These are phyloP conservation scores for Crambe crambe DNA, from an alignment of 37 sponge, comb jelly and placozoan genomes.

Conservation along the genomic window DNA sequence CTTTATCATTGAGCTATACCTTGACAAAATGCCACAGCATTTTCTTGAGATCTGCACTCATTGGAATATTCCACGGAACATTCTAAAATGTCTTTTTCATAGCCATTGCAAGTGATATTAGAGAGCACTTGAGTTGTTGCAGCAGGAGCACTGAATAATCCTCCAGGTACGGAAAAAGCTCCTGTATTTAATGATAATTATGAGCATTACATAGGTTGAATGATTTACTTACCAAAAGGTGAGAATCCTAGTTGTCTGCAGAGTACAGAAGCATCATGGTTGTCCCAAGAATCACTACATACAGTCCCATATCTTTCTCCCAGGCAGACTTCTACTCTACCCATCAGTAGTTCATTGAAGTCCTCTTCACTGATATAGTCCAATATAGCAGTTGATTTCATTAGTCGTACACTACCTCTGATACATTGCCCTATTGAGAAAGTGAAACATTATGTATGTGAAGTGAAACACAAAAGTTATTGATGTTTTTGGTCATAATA, in stretches of 20 bases:
- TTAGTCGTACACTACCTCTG: conserved; percentile 19
- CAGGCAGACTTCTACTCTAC: conserved; percentile 16
- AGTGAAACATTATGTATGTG: not conserved
- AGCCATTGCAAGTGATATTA: not conserved
- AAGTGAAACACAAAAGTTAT: not conserved
- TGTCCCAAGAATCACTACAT: conserved; percentile 30
- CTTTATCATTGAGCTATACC: not conserved
- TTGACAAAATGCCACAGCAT: not conserved
- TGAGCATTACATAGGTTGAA: too few species aligned
- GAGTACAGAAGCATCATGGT: conserved; percentile 40
- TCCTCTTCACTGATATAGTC: not conserved
- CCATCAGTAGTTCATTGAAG: not conserved
- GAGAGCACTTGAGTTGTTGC: not conserved
- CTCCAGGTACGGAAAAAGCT: not conserved
- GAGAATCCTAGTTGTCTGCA: conserved; percentile 46
- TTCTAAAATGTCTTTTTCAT: not conserved
- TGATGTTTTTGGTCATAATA: not conserved
- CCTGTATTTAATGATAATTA: not conserved
- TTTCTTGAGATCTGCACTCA: not conserved
- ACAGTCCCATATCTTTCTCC: conserved; percentile 3
- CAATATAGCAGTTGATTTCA: not conserved
- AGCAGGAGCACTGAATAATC: not conserved
- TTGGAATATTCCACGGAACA: not conserved
- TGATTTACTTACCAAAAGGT: conserved; percentile 17
- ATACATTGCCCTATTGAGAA: not conserved